Evolutionary conservation across 2,113 vertebrate genomes (phyloP).

Genomic region (Astatoreochromis straeleni): DNA sequence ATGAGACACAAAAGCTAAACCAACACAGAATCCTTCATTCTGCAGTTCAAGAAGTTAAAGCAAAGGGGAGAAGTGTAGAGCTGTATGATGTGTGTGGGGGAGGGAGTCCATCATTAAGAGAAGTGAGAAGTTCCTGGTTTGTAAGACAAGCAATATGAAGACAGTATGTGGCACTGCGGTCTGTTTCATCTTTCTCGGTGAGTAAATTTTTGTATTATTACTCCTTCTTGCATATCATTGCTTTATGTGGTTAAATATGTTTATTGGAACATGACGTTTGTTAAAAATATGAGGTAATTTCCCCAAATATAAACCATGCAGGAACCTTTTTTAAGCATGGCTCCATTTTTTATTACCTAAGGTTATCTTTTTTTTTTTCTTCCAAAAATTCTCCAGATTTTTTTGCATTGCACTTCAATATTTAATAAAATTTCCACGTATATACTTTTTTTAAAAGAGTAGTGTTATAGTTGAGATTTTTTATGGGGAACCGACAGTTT

Average conservation of each 20-base stretch:
- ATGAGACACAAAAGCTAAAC: neutral
- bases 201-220: neutral
- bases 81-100: rapidly evolving
- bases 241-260: neutral
- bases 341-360: neutral
- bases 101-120: neutral
- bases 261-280: neutral
- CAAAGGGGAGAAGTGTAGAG: neutral
- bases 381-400: rapidly evolving
- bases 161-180: neutral
- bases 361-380: neutral
- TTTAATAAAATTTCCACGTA: neutral
- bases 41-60: neutral
- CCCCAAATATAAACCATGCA: rapidly evolving
- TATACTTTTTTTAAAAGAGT: neutral
- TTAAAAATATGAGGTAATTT: neutral
- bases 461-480: neutral
- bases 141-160: neutral
- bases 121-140: neutral
- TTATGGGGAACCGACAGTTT: neutral
- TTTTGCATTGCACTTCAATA: neutral
- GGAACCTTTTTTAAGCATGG: neutral
- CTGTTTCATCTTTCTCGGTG: neutral
- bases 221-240: neutral
- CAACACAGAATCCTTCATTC: rapidly evolving